These are phyloP conservation scores for Cryptotis parvus DNA, from an alignment of 2,113 vertebrate genomes.

Conservation along the genomic window DNA sequence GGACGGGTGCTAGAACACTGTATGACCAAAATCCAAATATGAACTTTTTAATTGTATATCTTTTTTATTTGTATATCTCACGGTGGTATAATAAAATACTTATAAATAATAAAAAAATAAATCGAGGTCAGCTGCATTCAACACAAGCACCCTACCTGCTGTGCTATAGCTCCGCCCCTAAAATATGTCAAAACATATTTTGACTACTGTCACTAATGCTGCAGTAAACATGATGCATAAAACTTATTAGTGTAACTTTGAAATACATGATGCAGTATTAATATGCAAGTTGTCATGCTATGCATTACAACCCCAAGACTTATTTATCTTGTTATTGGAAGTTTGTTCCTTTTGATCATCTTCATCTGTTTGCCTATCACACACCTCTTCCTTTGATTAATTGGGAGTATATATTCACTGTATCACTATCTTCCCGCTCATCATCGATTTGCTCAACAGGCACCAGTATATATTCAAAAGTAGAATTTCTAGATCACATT, in stretches of 20 bases:
- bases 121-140: too few relatives aligned
- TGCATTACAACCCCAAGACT: background rate
- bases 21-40: too few relatives aligned
- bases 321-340: background rate
- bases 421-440: too few relatives aligned
- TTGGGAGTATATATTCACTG: background rate
- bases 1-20: too few relatives aligned
- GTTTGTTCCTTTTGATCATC: background rate
- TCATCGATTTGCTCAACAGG: too few relatives aligned
- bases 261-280: background rate
- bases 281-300: background rate
- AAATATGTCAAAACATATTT: too few relatives aligned
- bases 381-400: background rate
- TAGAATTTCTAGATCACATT: background rate
- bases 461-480: background rate
- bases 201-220: background rate
- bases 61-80: too few relatives aligned
- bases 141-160: too few relatives aligned
- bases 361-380: background rate
- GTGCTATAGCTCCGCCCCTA: too few relatives aligned
- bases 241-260: background rate
- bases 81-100: too few relatives aligned
- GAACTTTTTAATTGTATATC: too few relatives aligned
- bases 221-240: background rate
- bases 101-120: too few relatives aligned